Evolutionary conservation across 2,888 invertebrate genomes (phyloP).

Genomic region (Phyto melanocephala): DNA sequence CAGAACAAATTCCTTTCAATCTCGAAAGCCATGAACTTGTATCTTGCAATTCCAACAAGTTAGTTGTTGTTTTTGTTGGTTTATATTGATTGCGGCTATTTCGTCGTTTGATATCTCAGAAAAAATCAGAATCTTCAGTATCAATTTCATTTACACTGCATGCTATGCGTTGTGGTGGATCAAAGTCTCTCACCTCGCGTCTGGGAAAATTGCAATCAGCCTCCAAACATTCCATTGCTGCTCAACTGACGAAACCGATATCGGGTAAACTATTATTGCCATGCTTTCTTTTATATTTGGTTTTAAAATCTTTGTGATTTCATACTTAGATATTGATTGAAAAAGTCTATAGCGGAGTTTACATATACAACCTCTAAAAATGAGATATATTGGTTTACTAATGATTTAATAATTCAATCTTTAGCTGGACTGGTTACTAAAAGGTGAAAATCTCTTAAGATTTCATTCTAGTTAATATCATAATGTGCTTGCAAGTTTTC

Average conservation of each 20-base stretch:
- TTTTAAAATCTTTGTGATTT: slow-evolving; percentile 17
- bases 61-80: background rate
- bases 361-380: slow-evolving; percentile 22
- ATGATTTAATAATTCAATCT: slow-evolving; percentile 24
- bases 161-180: background rate
- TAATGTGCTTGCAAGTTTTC: slow-evolving; percentile 23
- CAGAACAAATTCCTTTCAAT: slow-evolving; percentile 4
- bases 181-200: background rate
- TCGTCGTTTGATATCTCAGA: background rate
- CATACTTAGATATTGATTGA: background rate
- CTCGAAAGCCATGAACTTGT: background rate
- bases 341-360: background rate
- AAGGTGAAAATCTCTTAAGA: slow-evolving; percentile 21
- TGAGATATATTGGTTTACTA: slow-evolving; percentile 15
- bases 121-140: background rate
- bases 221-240: slow-evolving; percentile 14
- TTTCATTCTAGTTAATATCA: background rate
- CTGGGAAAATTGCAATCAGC: slow-evolving; percentile 1
- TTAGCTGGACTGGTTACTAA: slow-evolving; percentile 1
- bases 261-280: background rate
- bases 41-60: slow-evolving; percentile 15
- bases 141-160: background rate
- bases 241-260: background rate
- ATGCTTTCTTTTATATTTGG: slow-evolving; percentile 4
- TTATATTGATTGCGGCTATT: background rate